phyloP scores from a whole-genome alignment of 2,113 vertebrate genomes.

The Pardalotus punctatus region DNA sequence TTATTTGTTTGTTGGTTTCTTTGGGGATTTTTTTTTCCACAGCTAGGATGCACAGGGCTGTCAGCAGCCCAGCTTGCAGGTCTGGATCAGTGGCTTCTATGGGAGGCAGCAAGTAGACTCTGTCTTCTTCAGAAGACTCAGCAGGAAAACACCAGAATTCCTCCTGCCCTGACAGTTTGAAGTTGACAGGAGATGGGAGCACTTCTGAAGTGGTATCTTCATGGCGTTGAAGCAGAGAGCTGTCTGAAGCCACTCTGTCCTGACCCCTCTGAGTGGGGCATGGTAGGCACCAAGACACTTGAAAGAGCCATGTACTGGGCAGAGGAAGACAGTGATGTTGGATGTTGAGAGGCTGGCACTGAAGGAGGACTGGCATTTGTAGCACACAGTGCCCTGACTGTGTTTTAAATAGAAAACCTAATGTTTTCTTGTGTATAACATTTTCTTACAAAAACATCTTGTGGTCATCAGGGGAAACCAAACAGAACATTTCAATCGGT shows the following conservation, averaged over 20 bases:
- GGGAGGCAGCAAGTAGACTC: background rate
- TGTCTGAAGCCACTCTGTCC: background rate
- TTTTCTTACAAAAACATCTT: constrained; percentile 63
- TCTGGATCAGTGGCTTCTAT: background rate
- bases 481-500: constrained; percentile 59
- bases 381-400: background rate
- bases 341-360: background rate
- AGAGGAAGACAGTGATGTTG: background rate
- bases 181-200: background rate
- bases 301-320: constrained; percentile 4
- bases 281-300: background rate
- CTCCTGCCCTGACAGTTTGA: background rate
- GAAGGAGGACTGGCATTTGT: background rate
- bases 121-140: background rate
- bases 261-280: background rate
- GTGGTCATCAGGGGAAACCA: constrained; percentile 61
- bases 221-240: background rate
- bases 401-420: constrained; percentile 16
- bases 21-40: background rate
- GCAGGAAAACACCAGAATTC: background rate
- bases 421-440: constrained; percentile 48
- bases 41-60: background rate
- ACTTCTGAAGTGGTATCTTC: background rate
- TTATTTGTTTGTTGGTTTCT: background rate
- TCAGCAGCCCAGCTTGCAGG: background rate